A percentile compares a stretch with the other conserved stretches of the same genome.
Evolutionary conservation across 2,888 invertebrate genomes (phyloP).

Genomic region (Gastracanthus pulcherrimus): DNA sequence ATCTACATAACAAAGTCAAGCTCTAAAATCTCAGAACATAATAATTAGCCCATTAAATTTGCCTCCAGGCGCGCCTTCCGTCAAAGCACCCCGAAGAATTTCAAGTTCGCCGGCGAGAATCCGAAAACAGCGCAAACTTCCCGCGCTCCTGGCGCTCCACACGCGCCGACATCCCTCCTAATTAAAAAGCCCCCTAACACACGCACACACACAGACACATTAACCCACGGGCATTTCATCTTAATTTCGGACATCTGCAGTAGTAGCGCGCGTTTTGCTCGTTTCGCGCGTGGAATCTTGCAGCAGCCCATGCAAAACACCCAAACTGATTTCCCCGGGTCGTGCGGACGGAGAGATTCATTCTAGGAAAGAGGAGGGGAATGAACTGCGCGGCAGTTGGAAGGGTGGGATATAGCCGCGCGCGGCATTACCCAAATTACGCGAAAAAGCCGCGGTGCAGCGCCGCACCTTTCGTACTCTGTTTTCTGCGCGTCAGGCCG

Average conservation of each 20-base stretch:
- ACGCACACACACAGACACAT: background rate
- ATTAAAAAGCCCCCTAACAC: conserved; percentile 7
- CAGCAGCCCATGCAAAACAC: background rate
- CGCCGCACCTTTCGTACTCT: background rate
- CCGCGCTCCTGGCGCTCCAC: background rate
- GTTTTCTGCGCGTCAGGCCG: background rate
- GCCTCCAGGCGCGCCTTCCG: background rate
- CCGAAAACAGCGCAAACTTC: background rate
- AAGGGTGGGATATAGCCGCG: too few relatives aligned
- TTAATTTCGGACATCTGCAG: conserved; percentile 40
- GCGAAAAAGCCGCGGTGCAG: conserved; percentile 2
- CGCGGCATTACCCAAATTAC: conserved; percentile 37
- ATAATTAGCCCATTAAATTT: background rate
- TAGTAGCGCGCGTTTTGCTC: conserved; percentile 9
- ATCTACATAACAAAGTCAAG: too few relatives aligned
- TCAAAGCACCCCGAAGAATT: background rate
- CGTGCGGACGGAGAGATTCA: background rate
- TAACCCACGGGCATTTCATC: conserved; percentile 40
- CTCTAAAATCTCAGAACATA: too few relatives aligned
- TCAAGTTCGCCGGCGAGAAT: background rate
- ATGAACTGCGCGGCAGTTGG: too few relatives aligned
- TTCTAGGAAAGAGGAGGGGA: background rate
- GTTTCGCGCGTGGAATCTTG: background rate
- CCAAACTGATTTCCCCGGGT: conserved; percentile 7
- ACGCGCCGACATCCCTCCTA: background rate